phyloP scores from a whole-genome alignment of 2,113 vertebrate genomes.

The Hepsetus odoe region DNA sequence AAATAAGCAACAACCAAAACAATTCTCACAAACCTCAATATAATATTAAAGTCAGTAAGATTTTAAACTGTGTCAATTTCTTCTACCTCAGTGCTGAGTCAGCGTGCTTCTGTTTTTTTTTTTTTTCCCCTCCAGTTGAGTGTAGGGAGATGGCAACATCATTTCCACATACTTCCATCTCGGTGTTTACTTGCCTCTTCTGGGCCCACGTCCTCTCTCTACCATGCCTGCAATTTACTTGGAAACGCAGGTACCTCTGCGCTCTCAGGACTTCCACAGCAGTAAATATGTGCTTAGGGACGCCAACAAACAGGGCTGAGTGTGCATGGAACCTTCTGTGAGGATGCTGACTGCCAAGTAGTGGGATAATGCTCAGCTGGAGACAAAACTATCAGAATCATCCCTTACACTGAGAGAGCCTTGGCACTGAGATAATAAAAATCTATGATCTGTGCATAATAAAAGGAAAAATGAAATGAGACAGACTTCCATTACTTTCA shows the following conservation, averaged over 20 bases:
- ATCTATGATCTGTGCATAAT: background rate
- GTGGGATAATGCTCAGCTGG: conserved; percentile 55
- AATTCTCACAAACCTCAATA: background rate
- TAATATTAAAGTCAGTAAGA: background rate
- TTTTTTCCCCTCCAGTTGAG: background rate
- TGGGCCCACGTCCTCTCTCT: conserved; percentile 51
- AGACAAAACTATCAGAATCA: conserved; percentile 56
- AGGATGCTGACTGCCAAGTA: conserved; percentile 63
- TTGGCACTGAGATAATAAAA: background rate
- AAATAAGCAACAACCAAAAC: background rate
- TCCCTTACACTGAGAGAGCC: conserved; percentile 27
- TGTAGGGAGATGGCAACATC: background rate
- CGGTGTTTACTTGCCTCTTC: conserved; percentile 36
- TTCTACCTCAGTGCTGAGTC: background rate
- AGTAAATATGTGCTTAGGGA: conserved; percentile 71
- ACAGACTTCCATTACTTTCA: background rate
- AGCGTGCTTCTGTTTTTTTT: background rate
- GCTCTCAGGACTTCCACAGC: conserved; percentile 61
- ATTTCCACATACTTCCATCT: conserved; percentile 10
- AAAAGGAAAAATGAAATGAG: background rate
- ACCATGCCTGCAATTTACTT: conserved; percentile 12
- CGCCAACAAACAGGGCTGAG: conserved; percentile 50
- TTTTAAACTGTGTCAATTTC: background rate
- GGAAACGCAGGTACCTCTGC: conserved; percentile 46
- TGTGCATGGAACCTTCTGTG: conserved; percentile 67